Percentiles rank a stretch among this genome's conserved stretches.
These are phyloP conservation scores for Suricata suricatta DNA, from an alignment of 2,113 vertebrate species.

Conservation along the genomic window DNA sequence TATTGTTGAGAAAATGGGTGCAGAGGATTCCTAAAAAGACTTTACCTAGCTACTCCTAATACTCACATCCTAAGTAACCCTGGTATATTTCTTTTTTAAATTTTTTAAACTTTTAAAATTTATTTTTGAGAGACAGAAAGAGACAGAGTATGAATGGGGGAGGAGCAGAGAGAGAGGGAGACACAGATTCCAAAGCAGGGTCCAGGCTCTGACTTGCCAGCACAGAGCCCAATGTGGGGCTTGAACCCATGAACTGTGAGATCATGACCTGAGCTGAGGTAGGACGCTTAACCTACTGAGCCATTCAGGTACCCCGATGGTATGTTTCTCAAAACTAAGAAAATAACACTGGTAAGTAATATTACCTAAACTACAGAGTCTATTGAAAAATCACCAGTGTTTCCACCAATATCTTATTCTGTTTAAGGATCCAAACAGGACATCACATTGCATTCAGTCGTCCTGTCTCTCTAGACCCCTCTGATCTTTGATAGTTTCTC, in stretches of 20 bases:
- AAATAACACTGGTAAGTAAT: not conserved
- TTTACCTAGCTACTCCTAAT: not conserved
- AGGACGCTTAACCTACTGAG: too few relatives aligned
- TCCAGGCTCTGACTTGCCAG: too few relatives aligned
- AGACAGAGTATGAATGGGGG: too few relatives aligned
- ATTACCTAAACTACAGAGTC: not conserved
- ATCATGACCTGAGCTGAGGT: too few relatives aligned
- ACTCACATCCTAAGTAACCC: not conserved
- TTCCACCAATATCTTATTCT: not conserved
- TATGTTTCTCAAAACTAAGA: not conserved
- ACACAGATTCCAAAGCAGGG: too few relatives aligned
- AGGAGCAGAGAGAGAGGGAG: too few relatives aligned
- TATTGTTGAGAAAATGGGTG: not conserved
- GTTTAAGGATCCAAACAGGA: not conserved
- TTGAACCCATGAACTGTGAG: too few relatives aligned
- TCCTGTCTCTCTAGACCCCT: not conserved
- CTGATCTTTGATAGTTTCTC: not conserved
- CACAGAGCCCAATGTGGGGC: too few relatives aligned
- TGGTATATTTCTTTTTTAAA: not conserved
- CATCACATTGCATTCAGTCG: rapidly evolving
- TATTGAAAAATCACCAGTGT: not conserved
- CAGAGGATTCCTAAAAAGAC: not conserved
- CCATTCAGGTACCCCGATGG: too few relatives aligned
- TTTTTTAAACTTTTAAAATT: too few relatives aligned
- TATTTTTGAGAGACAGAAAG: too few relatives aligned